Evolutionary conservation across 2,797 vertebrate genomes (phyloP).

Genomic region (Glossophaga mutica): DNA sequence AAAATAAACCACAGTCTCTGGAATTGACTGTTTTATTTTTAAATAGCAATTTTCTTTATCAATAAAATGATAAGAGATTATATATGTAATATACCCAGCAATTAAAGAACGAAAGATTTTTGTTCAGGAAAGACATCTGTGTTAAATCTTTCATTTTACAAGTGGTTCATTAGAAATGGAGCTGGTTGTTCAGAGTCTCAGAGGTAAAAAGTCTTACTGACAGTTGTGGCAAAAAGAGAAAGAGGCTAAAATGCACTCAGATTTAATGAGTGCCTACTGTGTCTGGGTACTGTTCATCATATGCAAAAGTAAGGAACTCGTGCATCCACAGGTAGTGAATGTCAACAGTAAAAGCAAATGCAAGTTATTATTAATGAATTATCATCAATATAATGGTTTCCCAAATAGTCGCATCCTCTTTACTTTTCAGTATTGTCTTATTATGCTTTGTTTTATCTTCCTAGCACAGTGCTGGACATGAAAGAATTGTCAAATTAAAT

Average conservation of each 20-base stretch:
- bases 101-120: background rate
- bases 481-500: background rate
- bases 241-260: background rate
- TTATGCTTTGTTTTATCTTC: background rate
- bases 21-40: background rate
- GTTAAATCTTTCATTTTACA: background rate
- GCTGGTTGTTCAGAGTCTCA: background rate
- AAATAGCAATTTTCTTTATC: background rate
- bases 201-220: background rate
- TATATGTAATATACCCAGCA: background rate
- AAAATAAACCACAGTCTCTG: background rate
- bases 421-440: background rate
- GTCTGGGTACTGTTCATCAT: background rate
- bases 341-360: background rate
- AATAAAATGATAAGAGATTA: background rate
- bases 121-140: background rate
- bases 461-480: background rate
- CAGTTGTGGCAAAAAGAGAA: background rate
- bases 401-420: background rate
- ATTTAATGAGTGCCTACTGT: background rate
- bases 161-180: background rate
- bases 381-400: conserved; percentile 4
- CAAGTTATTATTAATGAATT: background rate
- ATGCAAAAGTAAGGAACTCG: background rate
- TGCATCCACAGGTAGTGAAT: background rate